phyloP scores from a whole-genome alignment of 2,113 vertebrate species.

The Psilopogon haemacephalus region DNA sequence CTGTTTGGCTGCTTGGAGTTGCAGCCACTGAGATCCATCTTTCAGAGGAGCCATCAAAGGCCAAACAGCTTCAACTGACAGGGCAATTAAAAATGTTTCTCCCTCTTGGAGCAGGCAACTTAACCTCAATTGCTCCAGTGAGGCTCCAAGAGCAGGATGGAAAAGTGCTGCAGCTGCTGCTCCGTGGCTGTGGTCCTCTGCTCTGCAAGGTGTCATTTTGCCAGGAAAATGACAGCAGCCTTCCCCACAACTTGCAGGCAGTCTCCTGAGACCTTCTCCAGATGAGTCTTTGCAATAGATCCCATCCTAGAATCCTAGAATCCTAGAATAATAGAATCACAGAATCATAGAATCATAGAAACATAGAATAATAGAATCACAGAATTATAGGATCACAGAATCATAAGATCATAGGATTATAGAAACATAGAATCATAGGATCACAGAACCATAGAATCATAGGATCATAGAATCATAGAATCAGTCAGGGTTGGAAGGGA shows the following conservation, averaged over 20 bases:
- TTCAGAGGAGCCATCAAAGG: neutral
- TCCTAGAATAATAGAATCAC: too few relatives aligned
- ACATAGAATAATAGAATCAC: too few relatives aligned
- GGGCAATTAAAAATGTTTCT: neutral
- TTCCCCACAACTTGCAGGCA: neutral
- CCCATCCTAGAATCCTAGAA: too few relatives aligned
- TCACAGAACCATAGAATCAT: too few relatives aligned
- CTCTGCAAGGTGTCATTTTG: neutral
- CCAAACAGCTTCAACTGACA: neutral
- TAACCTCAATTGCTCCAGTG: neutral
- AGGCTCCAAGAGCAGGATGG: neutral
- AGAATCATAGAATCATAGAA: too few relatives aligned
- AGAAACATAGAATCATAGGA: too few relatives aligned
- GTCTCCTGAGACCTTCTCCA: neutral
- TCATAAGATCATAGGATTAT: too few relatives aligned
- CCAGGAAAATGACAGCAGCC: neutral
- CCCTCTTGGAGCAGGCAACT: neutral
- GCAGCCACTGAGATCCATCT: neutral
- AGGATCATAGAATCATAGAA: too few relatives aligned
- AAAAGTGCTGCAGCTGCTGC: neutral
- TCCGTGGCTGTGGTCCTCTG: accelerated
- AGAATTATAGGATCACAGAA: too few relatives aligned
- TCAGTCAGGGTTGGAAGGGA: too few relatives aligned
- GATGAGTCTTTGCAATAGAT: neutral
- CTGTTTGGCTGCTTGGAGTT: neutral